Conservation (phyloP, 2,888 invertebrate species). For the Charanyca ferruginea region DNA sequence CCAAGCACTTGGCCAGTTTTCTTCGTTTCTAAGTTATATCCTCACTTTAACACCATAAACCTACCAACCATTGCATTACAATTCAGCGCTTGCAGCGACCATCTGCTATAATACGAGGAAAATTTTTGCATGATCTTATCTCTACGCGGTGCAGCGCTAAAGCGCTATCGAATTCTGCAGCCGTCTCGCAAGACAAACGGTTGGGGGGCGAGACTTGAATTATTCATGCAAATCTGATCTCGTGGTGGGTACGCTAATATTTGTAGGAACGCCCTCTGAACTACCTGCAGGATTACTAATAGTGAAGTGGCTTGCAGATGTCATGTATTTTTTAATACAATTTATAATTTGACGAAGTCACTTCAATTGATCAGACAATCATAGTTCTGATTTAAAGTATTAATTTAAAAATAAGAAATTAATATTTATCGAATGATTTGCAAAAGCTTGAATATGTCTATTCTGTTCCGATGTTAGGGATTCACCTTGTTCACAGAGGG, state of each 20-base stretch:
- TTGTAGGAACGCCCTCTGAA: slow-evolving; percentile 26
- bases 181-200: slow-evolving; percentile 58
- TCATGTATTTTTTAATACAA: neutral
- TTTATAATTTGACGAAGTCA: neutral
- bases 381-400: too few relatives aligned
- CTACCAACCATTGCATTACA: slow-evolving; percentile 19
- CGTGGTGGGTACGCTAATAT: slow-evolving; percentile 55
- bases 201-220: slow-evolving; percentile 44
- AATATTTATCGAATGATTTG: neutral
- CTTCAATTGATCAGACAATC: too few relatives aligned
- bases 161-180: slow-evolving; percentile 61
- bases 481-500: too few relatives aligned
- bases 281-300: slow-evolving; percentile 31
- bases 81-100: slow-evolving; percentile 49
- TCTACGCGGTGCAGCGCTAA: slow-evolving; percentile 56
- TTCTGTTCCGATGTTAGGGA: too few relatives aligned
- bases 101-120: slow-evolving; percentile 50
- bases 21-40: slow-evolving; percentile 18
- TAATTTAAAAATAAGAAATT: too few relatives aligned
- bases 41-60: slow-evolving; percentile 14
- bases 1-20: neutral
- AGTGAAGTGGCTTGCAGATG: neutral
- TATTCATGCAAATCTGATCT: slow-evolving; percentile 60
- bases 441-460: too few relatives aligned
- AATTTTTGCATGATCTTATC: slow-evolving; percentile 61